These are phyloP conservation scores for Monochamus saltuarius DNA, from an alignment of 1,140 invertebrate species.

Conservation along the genomic window DNA sequence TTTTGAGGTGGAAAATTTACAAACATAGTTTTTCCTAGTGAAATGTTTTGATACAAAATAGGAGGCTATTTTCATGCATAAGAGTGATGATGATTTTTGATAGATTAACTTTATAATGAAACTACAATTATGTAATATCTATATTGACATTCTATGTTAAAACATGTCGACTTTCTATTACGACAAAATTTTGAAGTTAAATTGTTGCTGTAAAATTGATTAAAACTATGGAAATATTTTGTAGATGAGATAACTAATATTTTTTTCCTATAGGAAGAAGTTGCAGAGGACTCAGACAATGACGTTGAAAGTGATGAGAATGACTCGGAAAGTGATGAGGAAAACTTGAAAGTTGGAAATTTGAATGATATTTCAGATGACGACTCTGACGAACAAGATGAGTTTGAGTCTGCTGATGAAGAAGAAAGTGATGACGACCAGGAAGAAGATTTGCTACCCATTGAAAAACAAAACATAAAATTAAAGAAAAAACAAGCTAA, in stretches of 20 bases:
- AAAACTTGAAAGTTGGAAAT: slow-evolving; percentile 45
- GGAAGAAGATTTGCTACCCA: slow-evolving; percentile 66
- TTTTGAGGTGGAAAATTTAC: no score
- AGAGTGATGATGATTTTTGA: no score
- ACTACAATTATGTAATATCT: no score
- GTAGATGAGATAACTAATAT: no score
- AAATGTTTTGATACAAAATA: no score
- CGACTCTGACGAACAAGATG: slow-evolving; percentile 57
- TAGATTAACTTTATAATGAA: no score
- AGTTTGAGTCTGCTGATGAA: slow-evolving; percentile 52
- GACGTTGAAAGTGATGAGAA: slow-evolving; percentile 46
- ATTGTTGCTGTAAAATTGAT: no score
- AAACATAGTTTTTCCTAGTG: no score
- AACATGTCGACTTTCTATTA: background rate
- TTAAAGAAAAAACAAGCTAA: slow-evolving; percentile 72
- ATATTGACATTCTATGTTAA: no score
- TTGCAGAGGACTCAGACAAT: slow-evolving; percentile 31
- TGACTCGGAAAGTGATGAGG: slow-evolving; percentile 48
- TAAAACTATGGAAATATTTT: no score
- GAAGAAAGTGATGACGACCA: slow-evolving; percentile 42
- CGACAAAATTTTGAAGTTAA: background rate
- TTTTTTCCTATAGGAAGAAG: slow-evolving; percentile 24
- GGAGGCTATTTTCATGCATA: no score
- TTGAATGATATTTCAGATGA: slow-evolving; percentile 55
- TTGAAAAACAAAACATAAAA: slow-evolving; percentile 83